Conservation (phyloP, 2,888 invertebrate genomes). For the Caenorhabditis plicata region DNA sequence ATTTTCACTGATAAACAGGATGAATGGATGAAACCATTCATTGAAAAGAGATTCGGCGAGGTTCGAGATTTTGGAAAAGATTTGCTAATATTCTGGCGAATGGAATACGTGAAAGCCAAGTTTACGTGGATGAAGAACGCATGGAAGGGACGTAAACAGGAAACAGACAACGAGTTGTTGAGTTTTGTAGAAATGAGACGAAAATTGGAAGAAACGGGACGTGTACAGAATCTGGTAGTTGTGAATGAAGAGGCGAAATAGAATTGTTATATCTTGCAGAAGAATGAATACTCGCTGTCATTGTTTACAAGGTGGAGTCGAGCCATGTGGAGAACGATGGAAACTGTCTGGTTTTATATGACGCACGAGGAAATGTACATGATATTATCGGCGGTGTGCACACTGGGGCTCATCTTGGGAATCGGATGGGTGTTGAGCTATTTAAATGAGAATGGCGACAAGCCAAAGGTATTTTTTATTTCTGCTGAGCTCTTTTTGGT, state of each 20-base stretch:
- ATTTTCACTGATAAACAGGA: conserved; percentile 51
- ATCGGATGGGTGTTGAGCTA: conserved; percentile 38
- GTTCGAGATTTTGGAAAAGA: conserved; percentile 29
- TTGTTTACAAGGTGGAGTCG: conserved; percentile 52
- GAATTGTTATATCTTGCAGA: too few species aligned
- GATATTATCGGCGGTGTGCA: conserved; percentile 55
- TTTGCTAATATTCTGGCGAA: conserved; percentile 59
- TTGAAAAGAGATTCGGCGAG: too few species aligned
- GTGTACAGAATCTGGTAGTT: conserved; percentile 11
- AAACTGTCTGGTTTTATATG: conserved; percentile 57
- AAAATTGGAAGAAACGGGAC: conserved; percentile 34
- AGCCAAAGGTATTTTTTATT: conserved; percentile 22
- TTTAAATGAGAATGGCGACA: conserved; percentile 12
- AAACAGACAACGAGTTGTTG: conserved; percentile 37
- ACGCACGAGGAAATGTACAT: conserved; percentile 62
- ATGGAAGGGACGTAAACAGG: conserved; percentile 41
- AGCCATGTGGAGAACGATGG: conserved; percentile 46
- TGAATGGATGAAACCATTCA: conserved; percentile 54
- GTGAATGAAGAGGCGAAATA: too few species aligned
- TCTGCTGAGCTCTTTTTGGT: too few species aligned
- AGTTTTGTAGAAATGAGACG: conserved; percentile 36
- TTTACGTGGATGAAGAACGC: conserved; percentile 54
- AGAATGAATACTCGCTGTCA: conserved; percentile 53
- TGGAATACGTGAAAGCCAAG: conserved; percentile 52
- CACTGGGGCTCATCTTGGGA: conserved; percentile 37